These are phyloP conservation scores for Tolypeutes matacus DNA, from an alignment of 2,797 vertebrate species.

Conservation along the genomic window DNA sequence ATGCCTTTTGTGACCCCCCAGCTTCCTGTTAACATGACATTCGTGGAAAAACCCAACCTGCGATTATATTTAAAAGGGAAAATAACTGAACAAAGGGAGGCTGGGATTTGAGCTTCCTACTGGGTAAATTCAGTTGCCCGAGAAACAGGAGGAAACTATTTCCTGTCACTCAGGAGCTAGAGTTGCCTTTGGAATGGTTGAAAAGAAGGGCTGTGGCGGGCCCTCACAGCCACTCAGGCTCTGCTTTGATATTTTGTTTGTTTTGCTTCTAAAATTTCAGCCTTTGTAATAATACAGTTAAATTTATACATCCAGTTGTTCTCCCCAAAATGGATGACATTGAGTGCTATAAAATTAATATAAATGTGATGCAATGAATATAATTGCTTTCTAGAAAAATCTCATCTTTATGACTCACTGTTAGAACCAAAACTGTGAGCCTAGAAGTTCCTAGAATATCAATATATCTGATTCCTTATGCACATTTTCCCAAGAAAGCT, in stretches of 20 bases:
- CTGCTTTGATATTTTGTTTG: slow-evolving; percentile 67
- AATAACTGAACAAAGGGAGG: slow-evolving; percentile 80
- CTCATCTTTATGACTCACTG: slow-evolving; percentile 69
- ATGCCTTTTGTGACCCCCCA: slow-evolving; percentile 67
- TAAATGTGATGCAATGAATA: slow-evolving; percentile 60
- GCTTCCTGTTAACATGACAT: slow-evolving; percentile 84
- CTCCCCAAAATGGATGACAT: slow-evolving; percentile 74
- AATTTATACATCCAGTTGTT: slow-evolving; percentile 66
- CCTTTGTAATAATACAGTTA: slow-evolving; percentile 73
- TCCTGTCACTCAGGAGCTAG: slow-evolving; percentile 33
- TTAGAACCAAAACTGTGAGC: slow-evolving; percentile 58
- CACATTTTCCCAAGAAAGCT: slow-evolving; percentile 56
- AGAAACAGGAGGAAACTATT: slow-evolving; percentile 83
- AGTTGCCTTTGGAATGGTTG: slow-evolving; percentile 35
- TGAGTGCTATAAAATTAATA: slow-evolving; percentile 77
- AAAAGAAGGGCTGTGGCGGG: background rate
- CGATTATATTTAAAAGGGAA: slow-evolving; percentile 83
- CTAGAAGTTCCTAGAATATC: slow-evolving; percentile 60
- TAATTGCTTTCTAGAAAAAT: slow-evolving; percentile 82
- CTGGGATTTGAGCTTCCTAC: slow-evolving; percentile 82
- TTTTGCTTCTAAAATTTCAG: slow-evolving; percentile 53
- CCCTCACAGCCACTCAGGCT: background rate
- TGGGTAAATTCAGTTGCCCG: slow-evolving; percentile 86
- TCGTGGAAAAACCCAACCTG: slow-evolving; percentile 75
- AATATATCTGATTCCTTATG: slow-evolving; percentile 33